These are phyloP conservation scores for Lucifuga dentata DNA, from an alignment of 2,113 vertebrate species.

Conservation along the genomic window DNA sequence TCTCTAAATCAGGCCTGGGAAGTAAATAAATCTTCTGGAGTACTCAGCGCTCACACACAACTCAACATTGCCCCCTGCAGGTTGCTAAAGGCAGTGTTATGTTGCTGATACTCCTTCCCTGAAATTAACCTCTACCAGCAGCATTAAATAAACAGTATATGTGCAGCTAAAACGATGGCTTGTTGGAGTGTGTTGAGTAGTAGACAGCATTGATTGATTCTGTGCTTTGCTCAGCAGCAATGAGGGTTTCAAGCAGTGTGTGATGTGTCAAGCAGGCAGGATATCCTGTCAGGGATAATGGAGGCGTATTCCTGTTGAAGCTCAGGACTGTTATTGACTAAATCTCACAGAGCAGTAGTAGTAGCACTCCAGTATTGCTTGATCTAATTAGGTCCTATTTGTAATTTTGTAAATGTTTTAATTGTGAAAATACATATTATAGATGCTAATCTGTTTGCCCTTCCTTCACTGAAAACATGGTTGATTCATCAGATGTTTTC, in stretches of 20 bases:
- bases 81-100: neutral
- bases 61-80: slow-evolving; percentile 63
- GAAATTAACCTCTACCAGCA: slow-evolving; percentile 21
- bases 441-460: slow-evolving; percentile 16
- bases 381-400: slow-evolving; percentile 23
- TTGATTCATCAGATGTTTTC: slow-evolving; percentile 39
- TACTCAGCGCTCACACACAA: slow-evolving; percentile 5
- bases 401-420: slow-evolving; percentile 19
- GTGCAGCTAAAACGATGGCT: neutral
- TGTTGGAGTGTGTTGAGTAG: slow-evolving; percentile 28
- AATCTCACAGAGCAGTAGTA: slow-evolving; percentile 5
- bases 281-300: slow-evolving; percentile 56
- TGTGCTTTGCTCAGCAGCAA: slow-evolving; percentile 44
- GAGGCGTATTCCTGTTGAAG: slow-evolving; percentile 28
- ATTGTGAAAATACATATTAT: neutral
- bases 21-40: neutral
- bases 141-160: slow-evolving; percentile 21
- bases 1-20: slow-evolving; percentile 25
- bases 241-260: slow-evolving; percentile 22
- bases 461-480: slow-evolving; percentile 10
- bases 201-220: slow-evolving; percentile 47
- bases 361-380: slow-evolving; percentile 10
- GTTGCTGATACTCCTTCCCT: neutral
- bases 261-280: slow-evolving; percentile 38
- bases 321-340: slow-evolving; percentile 11